phyloP scores from a whole-genome alignment of 2,113 vertebrate genomes.

The Odontophorus gujanensis region DNA sequence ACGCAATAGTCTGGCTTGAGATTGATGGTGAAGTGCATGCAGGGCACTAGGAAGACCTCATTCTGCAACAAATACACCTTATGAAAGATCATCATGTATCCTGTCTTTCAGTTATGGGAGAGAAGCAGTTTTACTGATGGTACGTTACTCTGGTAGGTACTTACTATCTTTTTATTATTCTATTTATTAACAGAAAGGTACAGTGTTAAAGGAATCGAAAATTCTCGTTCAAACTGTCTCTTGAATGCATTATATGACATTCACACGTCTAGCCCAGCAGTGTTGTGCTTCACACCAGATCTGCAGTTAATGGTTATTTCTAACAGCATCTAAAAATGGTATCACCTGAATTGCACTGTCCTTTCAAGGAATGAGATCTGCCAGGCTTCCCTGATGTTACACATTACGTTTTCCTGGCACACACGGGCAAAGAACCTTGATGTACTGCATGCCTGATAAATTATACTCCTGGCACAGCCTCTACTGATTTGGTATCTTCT shows the following conservation, averaged over 20 bases:
- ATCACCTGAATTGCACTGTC: rapidly evolving
- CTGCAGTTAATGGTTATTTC: background rate
- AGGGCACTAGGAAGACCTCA: background rate
- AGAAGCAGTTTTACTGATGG: background rate
- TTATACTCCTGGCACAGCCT: background rate
- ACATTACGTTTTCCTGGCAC: background rate
- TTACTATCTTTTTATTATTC: background rate
- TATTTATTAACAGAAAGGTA: background rate
- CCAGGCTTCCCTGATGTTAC: background rate
- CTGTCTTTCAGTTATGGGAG: background rate
- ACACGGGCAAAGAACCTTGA: background rate
- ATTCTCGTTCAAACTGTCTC: background rate
- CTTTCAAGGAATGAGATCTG: background rate
- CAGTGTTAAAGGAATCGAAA: background rate
- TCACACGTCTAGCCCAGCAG: background rate
- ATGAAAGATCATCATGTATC: background rate
- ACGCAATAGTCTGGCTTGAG: background rate
- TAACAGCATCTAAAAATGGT: background rate
- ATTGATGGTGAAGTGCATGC: background rate
- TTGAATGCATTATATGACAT: background rate
- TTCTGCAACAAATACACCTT: background rate
- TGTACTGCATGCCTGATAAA: background rate
- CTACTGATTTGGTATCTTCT: background rate
- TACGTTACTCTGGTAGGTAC: background rate
- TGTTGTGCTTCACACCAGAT: background rate